Evolutionary conservation across 2,113 vertebrate genomes (phyloP).

Genomic region (Hippocampus mohnikei): DNA sequence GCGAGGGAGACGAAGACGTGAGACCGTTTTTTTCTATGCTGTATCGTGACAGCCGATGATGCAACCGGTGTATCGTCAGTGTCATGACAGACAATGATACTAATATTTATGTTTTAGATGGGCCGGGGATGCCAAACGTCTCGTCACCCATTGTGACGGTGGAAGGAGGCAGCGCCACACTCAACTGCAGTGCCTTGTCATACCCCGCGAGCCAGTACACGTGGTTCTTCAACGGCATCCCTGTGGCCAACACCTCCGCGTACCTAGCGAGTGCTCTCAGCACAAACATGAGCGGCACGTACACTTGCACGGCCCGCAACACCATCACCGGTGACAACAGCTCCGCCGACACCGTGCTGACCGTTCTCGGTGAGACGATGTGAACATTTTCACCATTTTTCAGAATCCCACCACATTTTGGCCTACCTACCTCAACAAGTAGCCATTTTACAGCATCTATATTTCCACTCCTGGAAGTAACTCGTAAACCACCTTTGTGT

Average conservation of each 20-base stretch:
- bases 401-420: background rate
- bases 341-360: constrained; percentile 16
- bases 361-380: constrained; percentile 40
- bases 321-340: constrained; percentile 37
- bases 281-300: constrained; percentile 20
- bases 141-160: constrained; percentile 16
- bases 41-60: too few species aligned
- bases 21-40: too few species aligned
- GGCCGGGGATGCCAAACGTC: constrained; percentile 35
- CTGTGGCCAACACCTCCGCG: constrained; percentile 26
- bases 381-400: background rate
- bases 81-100: background rate
- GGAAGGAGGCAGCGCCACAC: constrained; percentile 17
- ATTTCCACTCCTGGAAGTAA: background rate
- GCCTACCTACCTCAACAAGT: background rate
- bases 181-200: constrained; percentile 48
- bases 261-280: constrained; percentile 31
- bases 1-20: too few species aligned
- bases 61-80: too few species aligned
- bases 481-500: background rate
- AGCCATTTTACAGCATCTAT: background rate
- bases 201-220: constrained; percentile 39
- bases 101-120: constrained; percentile 47
- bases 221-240: constrained; percentile 39
- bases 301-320: constrained; percentile 52